Conservation (phyloP, 2,797 vertebrate species). For the Xenops minutus region DNA sequence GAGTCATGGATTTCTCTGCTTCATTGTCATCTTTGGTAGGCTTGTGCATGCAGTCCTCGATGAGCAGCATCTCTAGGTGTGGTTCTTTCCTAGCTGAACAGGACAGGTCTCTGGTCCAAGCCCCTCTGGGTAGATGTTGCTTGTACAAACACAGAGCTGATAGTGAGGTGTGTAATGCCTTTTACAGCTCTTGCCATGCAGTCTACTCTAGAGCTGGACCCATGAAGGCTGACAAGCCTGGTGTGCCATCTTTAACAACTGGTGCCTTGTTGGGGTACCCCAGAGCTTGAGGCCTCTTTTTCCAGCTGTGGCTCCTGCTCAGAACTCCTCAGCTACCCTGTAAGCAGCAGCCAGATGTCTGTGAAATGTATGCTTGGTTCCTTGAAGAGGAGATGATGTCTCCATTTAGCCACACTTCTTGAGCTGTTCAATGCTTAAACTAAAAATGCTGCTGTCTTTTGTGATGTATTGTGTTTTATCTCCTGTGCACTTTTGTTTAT, state of each 20-base stretch:
- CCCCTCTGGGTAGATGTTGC: not conserved
- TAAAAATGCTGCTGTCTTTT: not conserved
- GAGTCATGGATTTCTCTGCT: not conserved
- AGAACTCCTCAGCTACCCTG: not conserved
- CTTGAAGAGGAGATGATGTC: not conserved
- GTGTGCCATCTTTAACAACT: not conserved
- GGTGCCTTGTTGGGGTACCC: not conserved
- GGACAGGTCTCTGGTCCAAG: not conserved
- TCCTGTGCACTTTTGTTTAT: not conserved
- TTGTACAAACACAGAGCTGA: not conserved
- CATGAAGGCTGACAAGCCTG: not conserved
- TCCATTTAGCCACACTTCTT: not conserved
- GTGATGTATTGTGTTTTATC: not conserved
- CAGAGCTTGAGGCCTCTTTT: not conserved
- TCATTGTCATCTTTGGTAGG: not conserved
- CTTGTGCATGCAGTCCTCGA: not conserved
- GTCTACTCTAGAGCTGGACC: not conserved
- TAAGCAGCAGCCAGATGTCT: not conserved
- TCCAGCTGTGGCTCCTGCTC: not conserved
- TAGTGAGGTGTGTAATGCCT: not conserved
- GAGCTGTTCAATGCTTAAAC: not conserved
- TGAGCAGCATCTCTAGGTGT: fast-evolving
- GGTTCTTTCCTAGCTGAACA: not conserved
- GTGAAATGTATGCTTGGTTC: not conserved
- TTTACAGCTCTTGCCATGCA: not conserved